Conservation (phyloP, 1,140 invertebrate genomes). For the Eumaeus atala region DNA sequence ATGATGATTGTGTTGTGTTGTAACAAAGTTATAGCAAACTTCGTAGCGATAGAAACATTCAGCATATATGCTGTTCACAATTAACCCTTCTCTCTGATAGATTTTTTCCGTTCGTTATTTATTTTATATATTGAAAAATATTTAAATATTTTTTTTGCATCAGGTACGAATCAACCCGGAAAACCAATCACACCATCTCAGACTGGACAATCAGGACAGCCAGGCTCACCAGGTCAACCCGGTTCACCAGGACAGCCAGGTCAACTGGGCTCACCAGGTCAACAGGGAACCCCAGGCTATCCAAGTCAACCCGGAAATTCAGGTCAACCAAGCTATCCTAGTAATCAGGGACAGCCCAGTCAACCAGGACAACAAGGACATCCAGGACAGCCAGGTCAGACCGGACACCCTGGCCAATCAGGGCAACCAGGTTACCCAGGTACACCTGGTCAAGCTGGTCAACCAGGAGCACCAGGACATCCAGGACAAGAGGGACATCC, state of each 20-base stretch:
- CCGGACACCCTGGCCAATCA: slow-evolving; percentile 22
- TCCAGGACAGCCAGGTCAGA: slow-evolving; percentile 23
- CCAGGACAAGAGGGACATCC: slow-evolving; percentile 17
- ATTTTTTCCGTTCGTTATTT: too few species aligned
- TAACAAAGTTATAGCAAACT: too few species aligned
- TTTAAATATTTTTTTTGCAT: too few species aligned
- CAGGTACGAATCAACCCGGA: slow-evolving; percentile 9
- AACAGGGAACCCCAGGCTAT: slow-evolving; percentile 19
- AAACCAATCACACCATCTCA: slow-evolving; percentile 19
- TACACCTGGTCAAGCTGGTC: slow-evolving; percentile 22
- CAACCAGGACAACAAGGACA: slow-evolving; percentile 27
- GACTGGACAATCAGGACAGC: slow-evolving; percentile 19
- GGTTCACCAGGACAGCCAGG: slow-evolving; percentile 27
- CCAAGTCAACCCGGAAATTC: slow-evolving; percentile 21
- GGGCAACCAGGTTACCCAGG: slow-evolving; percentile 21
- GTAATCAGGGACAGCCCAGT: slow-evolving; percentile 22
- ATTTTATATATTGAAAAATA: too few species aligned
- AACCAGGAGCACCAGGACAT: slow-evolving; percentile 22
- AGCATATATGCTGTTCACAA: too few species aligned
- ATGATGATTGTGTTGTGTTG: too few species aligned
- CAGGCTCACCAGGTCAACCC: slow-evolving; percentile 20
- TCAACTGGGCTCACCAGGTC: slow-evolving; percentile 22
- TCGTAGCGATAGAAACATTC: too few species aligned
- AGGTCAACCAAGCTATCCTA: slow-evolving; percentile 23
- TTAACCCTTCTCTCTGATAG: too few species aligned